Evolutionary conservation across 2,113 vertebrate species (phyloP), one percentile per base, ranked within the genome.

Genomic region (Aythya baeri): DNA sequence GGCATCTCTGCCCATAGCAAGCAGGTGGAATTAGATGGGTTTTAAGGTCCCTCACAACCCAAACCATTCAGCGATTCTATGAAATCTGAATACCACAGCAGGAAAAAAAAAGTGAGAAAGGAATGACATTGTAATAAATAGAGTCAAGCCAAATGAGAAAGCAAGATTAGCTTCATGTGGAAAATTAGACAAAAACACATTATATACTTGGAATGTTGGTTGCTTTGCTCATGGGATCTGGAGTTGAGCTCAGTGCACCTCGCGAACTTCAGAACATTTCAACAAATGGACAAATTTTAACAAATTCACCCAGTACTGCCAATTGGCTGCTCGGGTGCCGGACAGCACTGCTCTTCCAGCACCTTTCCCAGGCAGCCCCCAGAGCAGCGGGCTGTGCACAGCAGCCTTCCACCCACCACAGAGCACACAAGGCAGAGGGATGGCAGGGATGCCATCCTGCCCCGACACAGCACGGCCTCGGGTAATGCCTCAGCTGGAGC

Each of bases 111-210:
- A 70, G 31, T 7, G 6, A 75, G 57, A 26, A 77, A 74, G 54
- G 25, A 83, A 55, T 34, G 59, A 61, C 50, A 63, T 46, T 76
- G 63, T 80, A 88, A 88, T 41, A 82, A 88, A 52, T 55, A 63
- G 32, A 80, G 78, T 54, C 49, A 89, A 92, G 74, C 62, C 76
- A 92, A 75, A 84, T 31, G 43, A 83, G 50, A 65, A 91, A 75
- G 55, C 23, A 79, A 91, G 25, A 61, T 65, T 88, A 78, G 26
- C 36, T 94, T 86, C 63, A 63, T 14, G 26, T 80, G 75, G 61
- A 74, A 93, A 91, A 43, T 67, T 34, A 70, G 32, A 65, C 29
- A 43, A 38, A 78, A 83, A 70, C 27, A n/a, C 43, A 68, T 34
- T 58, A 41, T 29, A 31, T 12, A 49, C 21, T 70, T 80, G 27